These are phyloP conservation scores for Lordiphosa collinella DNA, from an alignment of 1,140 invertebrate genomes.

Conservation along the genomic window DNA sequence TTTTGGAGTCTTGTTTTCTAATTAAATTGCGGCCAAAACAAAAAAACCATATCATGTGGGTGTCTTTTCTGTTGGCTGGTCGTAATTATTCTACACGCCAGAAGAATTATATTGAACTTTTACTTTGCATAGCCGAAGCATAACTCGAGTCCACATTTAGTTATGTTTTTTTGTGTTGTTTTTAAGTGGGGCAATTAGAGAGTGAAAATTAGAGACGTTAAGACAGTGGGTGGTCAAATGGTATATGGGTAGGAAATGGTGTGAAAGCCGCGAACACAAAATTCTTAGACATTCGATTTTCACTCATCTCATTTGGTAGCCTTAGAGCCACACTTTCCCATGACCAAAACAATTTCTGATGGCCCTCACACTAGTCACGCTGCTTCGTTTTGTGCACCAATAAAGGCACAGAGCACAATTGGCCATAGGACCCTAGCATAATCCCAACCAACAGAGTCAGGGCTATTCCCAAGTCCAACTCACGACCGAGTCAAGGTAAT, in stretches of 20 bases:
- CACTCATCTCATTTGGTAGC: constrained; percentile 2
- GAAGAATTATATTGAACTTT: constrained; percentile 50
- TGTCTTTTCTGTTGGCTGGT: constrained; percentile 24
- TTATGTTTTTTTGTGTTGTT: not conserved
- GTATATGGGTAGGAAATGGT: not conserved
- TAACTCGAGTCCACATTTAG: not conserved
- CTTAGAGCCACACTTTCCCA: constrained; percentile 51
- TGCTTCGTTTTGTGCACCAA: constrained; percentile 52
- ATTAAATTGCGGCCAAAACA: constrained; percentile 38
- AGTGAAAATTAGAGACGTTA: constrained; percentile 31
- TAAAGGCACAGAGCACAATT: constrained; percentile 45
- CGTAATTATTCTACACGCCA: constrained; percentile 45
- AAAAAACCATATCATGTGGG: constrained; percentile 27
- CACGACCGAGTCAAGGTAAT: constrained; percentile 67
- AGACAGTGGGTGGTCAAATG: constrained; percentile 6
- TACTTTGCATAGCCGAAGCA: constrained; percentile 26
- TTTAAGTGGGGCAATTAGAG: constrained; percentile 41
- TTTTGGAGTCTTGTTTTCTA: constrained; percentile 38
- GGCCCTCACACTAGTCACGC: constrained; percentile 57
- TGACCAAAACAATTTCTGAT: constrained; percentile 62
- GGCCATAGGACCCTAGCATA: constrained; percentile 18
- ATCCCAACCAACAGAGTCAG: constrained; percentile 15
- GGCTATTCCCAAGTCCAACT: constrained; percentile 33
- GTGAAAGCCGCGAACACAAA: not conserved
- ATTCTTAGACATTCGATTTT: constrained; percentile 30